A percentile compares a stretch with the other conserved stretches of the same genome.
phyloP scores from a whole-genome alignment of 1,140 invertebrate genomes.

The Dendrolimus kikuchii region DNA sequence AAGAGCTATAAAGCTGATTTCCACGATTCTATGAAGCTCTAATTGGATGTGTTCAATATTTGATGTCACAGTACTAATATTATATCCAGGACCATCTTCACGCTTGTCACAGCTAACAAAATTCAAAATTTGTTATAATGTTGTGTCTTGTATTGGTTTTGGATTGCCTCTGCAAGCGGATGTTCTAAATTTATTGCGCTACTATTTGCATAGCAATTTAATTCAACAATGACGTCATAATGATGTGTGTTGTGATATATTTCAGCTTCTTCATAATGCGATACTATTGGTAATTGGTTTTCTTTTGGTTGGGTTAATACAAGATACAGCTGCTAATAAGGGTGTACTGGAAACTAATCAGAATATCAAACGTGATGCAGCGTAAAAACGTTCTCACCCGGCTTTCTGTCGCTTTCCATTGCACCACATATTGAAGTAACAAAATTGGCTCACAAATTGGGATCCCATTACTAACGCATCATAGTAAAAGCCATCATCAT shows the following conservation, averaged over 20 bases:
- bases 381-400: constrained; percentile 41
- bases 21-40: too few species aligned
- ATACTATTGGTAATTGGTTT: constrained; percentile 68
- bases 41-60: neutral
- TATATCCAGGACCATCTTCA: constrained; percentile 58
- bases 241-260: constrained; percentile 64
- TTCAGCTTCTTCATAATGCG: constrained; percentile 69
- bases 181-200: constrained; percentile 25
- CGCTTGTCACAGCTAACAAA: constrained; percentile 70
- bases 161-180: constrained; percentile 37
- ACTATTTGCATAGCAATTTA: constrained; percentile 8
- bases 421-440: constrained; percentile 63
- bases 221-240: constrained; percentile 24
- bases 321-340: constrained; percentile 71
- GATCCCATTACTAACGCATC: constrained; percentile 70
- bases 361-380: constrained; percentile 39
- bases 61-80: constrained; percentile 31
- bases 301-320: constrained; percentile 73
- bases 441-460: constrained; percentile 69
- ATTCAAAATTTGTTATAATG: constrained; percentile 68
- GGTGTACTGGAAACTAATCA: constrained; percentile 70
- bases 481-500: constrained; percentile 65
- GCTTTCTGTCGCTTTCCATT: constrained; percentile 70
- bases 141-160: constrained; percentile 74
- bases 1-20: too few species aligned